phyloP scores from a whole-genome alignment of 2,113 vertebrate genomes.

The Thalassarche chlororhynchos region DNA sequence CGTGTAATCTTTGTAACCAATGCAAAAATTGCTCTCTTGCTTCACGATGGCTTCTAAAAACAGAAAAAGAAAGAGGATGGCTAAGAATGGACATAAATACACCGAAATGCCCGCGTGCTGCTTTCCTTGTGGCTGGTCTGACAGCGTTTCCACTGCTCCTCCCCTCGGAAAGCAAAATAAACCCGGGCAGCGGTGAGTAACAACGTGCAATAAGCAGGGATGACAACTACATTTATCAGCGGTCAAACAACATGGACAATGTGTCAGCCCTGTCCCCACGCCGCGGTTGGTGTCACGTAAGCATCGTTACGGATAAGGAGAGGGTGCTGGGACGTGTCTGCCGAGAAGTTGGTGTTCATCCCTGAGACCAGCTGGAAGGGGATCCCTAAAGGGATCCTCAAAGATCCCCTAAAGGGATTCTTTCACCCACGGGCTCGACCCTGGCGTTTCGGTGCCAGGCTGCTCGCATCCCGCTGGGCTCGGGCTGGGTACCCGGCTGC shows the following conservation, averaged over 20 bases:
- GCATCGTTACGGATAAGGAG: neutral
- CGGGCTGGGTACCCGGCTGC: rapidly evolving
- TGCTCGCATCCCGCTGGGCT: no score
- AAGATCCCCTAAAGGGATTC: neutral
- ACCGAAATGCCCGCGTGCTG: neutral
- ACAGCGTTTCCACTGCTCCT: neutral
- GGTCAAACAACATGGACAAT: neutral
- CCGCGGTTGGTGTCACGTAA: neutral
- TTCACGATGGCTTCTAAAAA: neutral
- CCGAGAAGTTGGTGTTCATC: neutral
- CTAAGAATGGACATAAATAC: neutral
- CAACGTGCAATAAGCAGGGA: neutral
- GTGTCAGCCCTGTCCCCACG: neutral
- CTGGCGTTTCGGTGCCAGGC: neutral
- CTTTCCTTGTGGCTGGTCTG: neutral
- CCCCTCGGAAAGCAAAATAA: neutral
- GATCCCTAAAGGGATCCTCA: neutral
- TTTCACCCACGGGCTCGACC: neutral
- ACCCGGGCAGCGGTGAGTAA: neutral
- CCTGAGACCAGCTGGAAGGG: neutral
- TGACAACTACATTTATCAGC: neutral
- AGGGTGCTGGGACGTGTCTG: neutral
- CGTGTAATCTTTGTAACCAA: neutral
- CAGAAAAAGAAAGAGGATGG: neutral
- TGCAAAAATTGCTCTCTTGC: neutral